Conservation (phyloP, 1,140 invertebrate genomes). For the Helicoverpa armigera region DNA sequence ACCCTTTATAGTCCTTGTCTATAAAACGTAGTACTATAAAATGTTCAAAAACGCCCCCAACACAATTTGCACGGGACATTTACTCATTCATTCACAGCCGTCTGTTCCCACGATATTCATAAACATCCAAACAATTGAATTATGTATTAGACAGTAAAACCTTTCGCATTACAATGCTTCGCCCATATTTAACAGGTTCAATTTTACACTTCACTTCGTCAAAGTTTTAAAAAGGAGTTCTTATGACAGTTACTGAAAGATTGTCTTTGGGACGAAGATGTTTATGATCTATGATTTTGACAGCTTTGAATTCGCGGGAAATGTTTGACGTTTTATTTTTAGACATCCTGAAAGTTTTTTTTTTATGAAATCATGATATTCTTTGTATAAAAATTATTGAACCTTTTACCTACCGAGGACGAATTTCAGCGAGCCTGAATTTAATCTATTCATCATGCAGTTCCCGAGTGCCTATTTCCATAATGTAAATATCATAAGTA, state of each 20-base stretch:
- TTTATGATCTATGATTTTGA: conserved; percentile 14
- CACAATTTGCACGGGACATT: background rate
- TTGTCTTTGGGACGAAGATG: background rate
- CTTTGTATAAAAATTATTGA: no score
- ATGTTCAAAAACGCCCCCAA: background rate
- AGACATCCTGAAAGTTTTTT: no score
- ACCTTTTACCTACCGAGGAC: no score
- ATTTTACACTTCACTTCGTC: background rate
- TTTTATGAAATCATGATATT: no score
- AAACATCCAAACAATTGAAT: conserved; percentile 30
- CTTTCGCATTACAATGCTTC: background rate
- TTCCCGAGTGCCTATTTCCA: no score
- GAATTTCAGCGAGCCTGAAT: no score
- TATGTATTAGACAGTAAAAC: conserved; percentile 42
- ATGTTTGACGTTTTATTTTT: background rate
- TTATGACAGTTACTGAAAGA: background rate
- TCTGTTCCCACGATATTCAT: conserved; percentile 31
- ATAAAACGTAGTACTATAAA: no score
- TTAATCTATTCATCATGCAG: no score
- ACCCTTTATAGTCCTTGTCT: no score
- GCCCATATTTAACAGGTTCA: conserved; percentile 5
- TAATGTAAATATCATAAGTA: no score
- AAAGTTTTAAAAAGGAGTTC: background rate
- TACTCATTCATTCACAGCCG: conserved; percentile 25
- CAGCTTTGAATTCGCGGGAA: conserved; percentile 8